phyloP scores from a whole-genome alignment of 2,888 invertebrate species.

The Taenaris catops region DNA sequence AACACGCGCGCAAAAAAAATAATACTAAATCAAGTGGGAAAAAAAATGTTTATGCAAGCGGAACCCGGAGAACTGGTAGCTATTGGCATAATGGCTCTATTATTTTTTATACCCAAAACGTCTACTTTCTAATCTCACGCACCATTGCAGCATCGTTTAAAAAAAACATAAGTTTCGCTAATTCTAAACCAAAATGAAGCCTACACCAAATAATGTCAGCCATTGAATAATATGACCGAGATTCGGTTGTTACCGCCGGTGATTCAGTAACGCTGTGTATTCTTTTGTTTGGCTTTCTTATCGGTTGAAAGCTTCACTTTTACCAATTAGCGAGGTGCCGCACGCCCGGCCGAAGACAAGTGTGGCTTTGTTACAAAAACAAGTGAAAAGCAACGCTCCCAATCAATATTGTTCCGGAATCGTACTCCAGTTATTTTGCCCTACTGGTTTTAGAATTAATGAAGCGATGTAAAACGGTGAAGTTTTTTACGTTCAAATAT shows the following conservation, averaged over 20 bases:
- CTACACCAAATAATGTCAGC: constrained; percentile 24
- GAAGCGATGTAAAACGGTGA: too few species aligned
- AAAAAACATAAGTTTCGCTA: constrained; percentile 26
- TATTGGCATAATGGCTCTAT: neutral
- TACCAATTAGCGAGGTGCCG: constrained; percentile 64
- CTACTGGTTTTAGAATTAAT: too few species aligned
- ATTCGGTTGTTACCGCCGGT: constrained; percentile 31
- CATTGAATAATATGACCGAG: constrained; percentile 34
- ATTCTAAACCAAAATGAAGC: constrained; percentile 28
- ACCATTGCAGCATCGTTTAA: constrained; percentile 18
- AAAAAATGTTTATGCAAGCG: too few species aligned
- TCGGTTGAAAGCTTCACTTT: constrained; percentile 67
- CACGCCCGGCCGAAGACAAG: constrained; percentile 47
- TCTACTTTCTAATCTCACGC: constrained; percentile 37
- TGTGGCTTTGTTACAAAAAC: constrained; percentile 60
- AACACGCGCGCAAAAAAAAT: too few species aligned
- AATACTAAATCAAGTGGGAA: too few species aligned
- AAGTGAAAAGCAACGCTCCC: constrained; percentile 53
- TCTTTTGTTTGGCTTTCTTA: constrained; percentile 59
- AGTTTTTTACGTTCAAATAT: too few species aligned
- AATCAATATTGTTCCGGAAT: constrained; percentile 46
- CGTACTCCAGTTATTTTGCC: too few species aligned
- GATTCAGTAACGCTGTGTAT: constrained; percentile 44
- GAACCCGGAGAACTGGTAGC: too few species aligned
- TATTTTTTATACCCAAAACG: constrained; percentile 5